Conservation (phyloP, 2,888 invertebrate genomes). For the Perizoma affinitatum region DNA sequence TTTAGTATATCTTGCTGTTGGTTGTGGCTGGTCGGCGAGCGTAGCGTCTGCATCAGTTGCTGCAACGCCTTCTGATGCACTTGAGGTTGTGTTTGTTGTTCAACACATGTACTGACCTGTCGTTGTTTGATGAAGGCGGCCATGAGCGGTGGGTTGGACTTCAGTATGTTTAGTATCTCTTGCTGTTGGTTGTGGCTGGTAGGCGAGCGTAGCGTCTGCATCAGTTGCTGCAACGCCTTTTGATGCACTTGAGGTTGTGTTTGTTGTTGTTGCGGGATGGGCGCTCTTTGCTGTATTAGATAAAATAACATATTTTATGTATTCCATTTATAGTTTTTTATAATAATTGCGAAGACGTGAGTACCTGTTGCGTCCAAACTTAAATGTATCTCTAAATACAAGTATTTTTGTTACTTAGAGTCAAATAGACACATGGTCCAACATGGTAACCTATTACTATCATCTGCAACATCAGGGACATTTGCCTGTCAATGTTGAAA, state of each 20-base stretch:
- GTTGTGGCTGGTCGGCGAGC: slow-evolving; percentile 94
- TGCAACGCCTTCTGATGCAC: slow-evolving; percentile 87
- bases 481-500: too few species aligned
- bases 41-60: slow-evolving; percentile 94
- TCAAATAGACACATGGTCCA: too few species aligned
- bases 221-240: slow-evolving; percentile 91
- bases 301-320: background rate
- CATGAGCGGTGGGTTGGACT: slow-evolving; percentile 97
- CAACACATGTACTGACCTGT: slow-evolving; percentile 73
- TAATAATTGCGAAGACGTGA: too few species aligned
- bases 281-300: slow-evolving; percentile 48
- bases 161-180: slow-evolving; percentile 93
- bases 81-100: slow-evolving; percentile 49
- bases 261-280: slow-evolving; percentile 72
- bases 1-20: slow-evolving; percentile 95
- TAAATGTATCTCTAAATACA: too few species aligned
- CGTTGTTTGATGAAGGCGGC: slow-evolving; percentile 96
- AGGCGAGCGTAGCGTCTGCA: slow-evolving; percentile 95
- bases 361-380: too few species aligned
- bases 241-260: slow-evolving; percentile 75
- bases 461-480: too few species aligned
- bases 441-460: too few species aligned
- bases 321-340: too few species aligned
- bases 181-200: slow-evolving; percentile 96
- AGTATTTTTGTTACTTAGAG: too few species aligned